These are phyloP conservation scores for Cebidichthys violaceus DNA, from an alignment of 2,113 vertebrate genomes.

Conservation along the genomic window DNA sequence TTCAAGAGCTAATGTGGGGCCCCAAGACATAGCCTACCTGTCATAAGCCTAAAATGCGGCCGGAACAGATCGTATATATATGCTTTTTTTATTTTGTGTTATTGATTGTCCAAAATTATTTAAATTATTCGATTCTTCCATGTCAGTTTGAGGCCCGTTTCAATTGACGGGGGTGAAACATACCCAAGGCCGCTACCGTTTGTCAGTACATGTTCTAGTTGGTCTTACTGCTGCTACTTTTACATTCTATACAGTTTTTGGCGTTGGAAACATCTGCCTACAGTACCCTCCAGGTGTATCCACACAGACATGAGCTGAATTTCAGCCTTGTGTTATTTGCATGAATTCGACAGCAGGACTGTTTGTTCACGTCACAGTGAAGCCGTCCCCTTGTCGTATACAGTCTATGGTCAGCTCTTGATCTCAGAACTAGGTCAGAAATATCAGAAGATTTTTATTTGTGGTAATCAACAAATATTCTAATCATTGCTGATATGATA, in stretches of 20 bases:
- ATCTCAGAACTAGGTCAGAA: neutral
- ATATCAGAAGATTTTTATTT: neutral
- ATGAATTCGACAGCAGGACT: neutral
- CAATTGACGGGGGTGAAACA: neutral
- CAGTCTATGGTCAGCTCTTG: too few relatives aligned
- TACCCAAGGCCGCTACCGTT: neutral
- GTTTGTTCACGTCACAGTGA: neutral
- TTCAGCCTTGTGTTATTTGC: neutral
- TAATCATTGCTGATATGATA: neutral
- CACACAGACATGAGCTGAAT: neutral
- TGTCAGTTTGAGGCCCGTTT: neutral
- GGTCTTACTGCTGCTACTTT: neutral
- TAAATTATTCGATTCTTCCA: neutral
- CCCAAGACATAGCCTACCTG: neutral
- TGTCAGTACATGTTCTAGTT: constrained; percentile 15
- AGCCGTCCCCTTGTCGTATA: too few relatives aligned
- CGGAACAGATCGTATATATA: neutral
- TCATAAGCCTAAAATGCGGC: neutral
- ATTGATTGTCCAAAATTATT: neutral
- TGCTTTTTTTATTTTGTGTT: neutral
- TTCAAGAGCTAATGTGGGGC: neutral
- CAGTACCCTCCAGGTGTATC: neutral
- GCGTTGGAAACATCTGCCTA: neutral
- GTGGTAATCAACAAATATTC: neutral
- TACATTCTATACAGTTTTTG: neutral